Percentiles rank a stretch among this genome's conserved stretches.
phyloP scores from a whole-genome alignment of 2,888 invertebrate genomes.

The Hololepta plana region DNA sequence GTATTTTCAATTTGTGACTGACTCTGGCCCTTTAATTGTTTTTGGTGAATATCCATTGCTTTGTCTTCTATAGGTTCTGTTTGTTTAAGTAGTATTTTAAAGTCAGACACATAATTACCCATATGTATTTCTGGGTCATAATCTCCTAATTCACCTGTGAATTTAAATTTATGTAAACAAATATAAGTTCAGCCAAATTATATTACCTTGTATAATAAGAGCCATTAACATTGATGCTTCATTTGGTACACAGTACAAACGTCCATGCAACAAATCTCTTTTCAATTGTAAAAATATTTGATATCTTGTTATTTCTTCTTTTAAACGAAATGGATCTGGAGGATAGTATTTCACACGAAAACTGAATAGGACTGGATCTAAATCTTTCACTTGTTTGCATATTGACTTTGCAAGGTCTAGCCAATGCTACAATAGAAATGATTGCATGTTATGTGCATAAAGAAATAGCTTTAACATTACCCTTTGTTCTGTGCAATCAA shows the following conservation, averaged over 20 bases:
- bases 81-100: conserved; percentile 83
- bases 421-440: conserved; percentile 64
- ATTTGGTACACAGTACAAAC: conserved; percentile 78
- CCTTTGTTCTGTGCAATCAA: conserved; percentile 74
- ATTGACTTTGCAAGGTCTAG: conserved; percentile 79
- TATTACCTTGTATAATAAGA: conserved; percentile 80
- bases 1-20: conserved; percentile 75
- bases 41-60: conserved; percentile 82
- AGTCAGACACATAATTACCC: conserved; percentile 78
- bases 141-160: conserved; percentile 85
- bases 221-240: conserved; percentile 83
- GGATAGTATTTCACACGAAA: conserved; percentile 98
- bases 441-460: conserved; percentile 4
- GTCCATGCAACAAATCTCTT: conserved; percentile 85
- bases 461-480: conserved; percentile 32
- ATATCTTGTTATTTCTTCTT: conserved; percentile 89
- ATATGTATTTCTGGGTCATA: conserved; percentile 76
- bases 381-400: conserved; percentile 84
- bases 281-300: conserved; percentile 88
- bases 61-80: conserved; percentile 82
- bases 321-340: conserved; percentile 78
- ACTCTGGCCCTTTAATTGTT: conserved; percentile 69
- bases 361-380: conserved; percentile 82
- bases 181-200: no score
- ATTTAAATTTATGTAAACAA: conserved; percentile 5